Evolutionary conservation across 1,140 invertebrate genomes (phyloP).

Genomic region (Trissolcus basalis): DNA sequence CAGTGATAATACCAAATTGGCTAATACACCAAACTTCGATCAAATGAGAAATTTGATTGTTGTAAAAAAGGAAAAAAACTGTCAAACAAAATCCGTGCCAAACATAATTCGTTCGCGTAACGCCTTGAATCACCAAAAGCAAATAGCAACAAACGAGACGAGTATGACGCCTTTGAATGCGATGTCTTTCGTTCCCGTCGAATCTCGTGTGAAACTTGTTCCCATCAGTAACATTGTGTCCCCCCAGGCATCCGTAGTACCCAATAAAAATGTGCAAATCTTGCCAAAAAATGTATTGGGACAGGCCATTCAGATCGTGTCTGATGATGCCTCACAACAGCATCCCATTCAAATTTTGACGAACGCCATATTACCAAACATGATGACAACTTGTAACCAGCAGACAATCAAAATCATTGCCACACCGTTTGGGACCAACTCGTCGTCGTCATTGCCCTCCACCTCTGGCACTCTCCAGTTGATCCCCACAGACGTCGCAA

Average conservation of each 20-base stretch:
- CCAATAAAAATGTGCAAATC: constrained; percentile 10
- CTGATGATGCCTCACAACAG: not conserved
- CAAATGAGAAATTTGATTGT: not conserved
- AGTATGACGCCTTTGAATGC: no score
- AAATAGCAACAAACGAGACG: constrained; percentile 9
- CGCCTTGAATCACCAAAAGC: constrained; percentile 6
- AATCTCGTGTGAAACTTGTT: no score
- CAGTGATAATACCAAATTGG: no score
- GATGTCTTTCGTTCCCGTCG: no score
- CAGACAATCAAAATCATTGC: constrained; percentile 9
- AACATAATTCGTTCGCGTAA: constrained; percentile 39
- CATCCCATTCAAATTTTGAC: not conserved
- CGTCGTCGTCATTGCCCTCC: not conserved
- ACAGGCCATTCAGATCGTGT: no score
- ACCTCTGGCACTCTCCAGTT: constrained; percentile 1
- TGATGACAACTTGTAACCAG: no score
- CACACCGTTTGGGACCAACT: constrained; percentile 21
- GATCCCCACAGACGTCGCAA: constrained; percentile 17
- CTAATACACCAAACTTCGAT: no score
- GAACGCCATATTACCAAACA: not conserved
- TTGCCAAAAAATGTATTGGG: constrained; percentile 1
- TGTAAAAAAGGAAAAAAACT: constrained; percentile 25
- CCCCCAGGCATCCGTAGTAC: no score
- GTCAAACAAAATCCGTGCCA: constrained; percentile 22
- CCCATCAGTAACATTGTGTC: no score